Evolutionary conservation across 2,797 vertebrate species (phyloP), one percentile per base, ranked within the genome.

Genomic region (Acanthornis magna): DNA sequence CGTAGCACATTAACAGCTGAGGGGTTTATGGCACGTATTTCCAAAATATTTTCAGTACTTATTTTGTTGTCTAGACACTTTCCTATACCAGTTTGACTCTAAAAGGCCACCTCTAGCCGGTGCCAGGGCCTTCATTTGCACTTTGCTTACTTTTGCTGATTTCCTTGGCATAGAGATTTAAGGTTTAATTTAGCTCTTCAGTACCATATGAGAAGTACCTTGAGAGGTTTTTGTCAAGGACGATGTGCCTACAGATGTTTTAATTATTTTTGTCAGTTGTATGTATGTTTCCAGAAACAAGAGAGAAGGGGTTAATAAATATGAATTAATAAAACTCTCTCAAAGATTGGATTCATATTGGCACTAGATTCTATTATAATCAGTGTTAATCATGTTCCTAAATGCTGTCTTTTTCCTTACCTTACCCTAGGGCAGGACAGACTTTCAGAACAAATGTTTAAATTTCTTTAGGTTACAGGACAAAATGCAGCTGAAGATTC

Each of bases 1-100:
- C 73, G 30, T 54, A 68, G 34, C 27, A 10, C 13, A 7, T 63
- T 16, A 70, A 62, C 29, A 81, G 13, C 10, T 8, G 30, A 11
- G 7, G 1, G 1, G 0, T 51, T 87, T 48, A 70, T 1, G 2
- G n/a, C 17, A 13, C 74, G 1, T 57, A 51, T 63, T 77, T 90
- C 5, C 32, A 57, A 79, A 88, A 50, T 61, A 61, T 63, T 79
- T 91, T 77, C 30, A 51, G 5, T 45, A 8, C 8, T 36, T 60
- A 26, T 65, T 61, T 53, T 54, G 29, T 75, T 34, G 9, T 51
- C 19, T 51, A 79, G 53, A 55, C 9, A 14, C 32, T 72, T 65
- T n/a, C 30, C 65, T 68, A 6, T 50, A 62, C 25, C n/a, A 13
- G 2, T 82, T 86, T 67, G 43, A 45, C 43, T 88, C 18, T 66